phyloP scores from a whole-genome alignment of 2,888 invertebrate genomes.

The Conus canariensis region DNA sequence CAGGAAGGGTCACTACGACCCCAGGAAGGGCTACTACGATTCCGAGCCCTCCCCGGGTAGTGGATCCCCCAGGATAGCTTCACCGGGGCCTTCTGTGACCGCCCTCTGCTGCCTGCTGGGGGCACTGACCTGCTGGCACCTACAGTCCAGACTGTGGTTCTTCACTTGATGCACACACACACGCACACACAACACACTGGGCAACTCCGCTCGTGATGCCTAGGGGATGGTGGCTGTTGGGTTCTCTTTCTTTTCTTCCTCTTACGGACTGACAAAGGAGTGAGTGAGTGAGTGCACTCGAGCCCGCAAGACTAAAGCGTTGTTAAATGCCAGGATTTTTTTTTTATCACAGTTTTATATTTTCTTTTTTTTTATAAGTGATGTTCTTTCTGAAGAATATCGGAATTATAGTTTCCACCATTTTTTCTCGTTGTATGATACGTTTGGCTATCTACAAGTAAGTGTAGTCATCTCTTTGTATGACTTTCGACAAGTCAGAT shows the following conservation, averaged over 20 bases:
- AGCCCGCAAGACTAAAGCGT: neutral
- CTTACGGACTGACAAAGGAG: neutral
- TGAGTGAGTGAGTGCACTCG: no score
- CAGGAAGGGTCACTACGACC: constrained; percentile 16
- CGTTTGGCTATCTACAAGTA: no score
- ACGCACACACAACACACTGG: no score
- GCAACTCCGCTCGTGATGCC: neutral
- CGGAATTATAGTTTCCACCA: no score
- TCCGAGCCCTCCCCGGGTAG: neutral
- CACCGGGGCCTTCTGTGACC: neutral
- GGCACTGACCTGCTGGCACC: neutral
- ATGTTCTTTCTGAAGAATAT: no score
- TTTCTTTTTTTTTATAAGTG: no score
- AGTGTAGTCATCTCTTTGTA: no score
- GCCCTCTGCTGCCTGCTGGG: neutral
- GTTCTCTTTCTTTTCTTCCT: neutral
- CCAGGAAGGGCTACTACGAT: constrained; percentile 29
- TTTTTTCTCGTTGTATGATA: no score
- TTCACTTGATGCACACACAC: neutral
- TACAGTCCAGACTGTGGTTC: neutral
- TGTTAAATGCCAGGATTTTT: neutral
- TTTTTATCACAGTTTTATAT: neutral
- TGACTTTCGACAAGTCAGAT: no score
- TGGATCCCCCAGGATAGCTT: neutral
- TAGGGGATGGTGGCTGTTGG: neutral